These are phyloP conservation scores for Tribolium castaneum DNA, from an alignment of 1,140 invertebrate species.

Conservation along the genomic window DNA sequence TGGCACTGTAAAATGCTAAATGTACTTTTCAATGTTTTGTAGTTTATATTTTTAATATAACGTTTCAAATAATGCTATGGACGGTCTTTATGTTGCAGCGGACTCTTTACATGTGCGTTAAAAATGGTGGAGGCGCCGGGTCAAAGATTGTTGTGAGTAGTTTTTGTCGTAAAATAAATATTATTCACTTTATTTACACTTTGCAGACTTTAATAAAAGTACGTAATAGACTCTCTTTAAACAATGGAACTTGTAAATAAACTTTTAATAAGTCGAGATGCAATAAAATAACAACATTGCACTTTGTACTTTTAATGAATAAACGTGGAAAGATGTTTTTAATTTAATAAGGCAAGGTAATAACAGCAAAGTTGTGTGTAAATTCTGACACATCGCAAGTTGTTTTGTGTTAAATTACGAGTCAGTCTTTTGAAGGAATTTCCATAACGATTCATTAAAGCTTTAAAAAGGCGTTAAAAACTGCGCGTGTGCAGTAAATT, in stretches of 20 bases:
- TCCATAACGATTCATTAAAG: conserved; percentile 46
- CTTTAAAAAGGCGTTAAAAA: conserved; percentile 46
- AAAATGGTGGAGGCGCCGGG: not conserved
- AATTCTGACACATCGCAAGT: conserved; percentile 12
- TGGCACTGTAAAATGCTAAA: not conserved
- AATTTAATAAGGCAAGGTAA: conserved; percentile 14
- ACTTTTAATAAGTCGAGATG: not conserved
- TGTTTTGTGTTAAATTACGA: conserved; percentile 34
- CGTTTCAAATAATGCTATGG: not conserved
- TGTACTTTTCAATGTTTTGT: not conserved
- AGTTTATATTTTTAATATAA: not conserved
- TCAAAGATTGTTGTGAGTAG: not conserved
- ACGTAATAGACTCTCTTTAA: not conserved
- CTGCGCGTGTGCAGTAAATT: conserved; percentile 36
- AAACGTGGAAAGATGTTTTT: not conserved
- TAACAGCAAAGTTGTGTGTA: not conserved
- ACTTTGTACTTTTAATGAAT: not conserved
- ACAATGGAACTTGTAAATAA: not conserved
- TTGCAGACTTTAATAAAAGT: not conserved
- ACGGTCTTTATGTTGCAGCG: not conserved
- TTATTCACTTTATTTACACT: not conserved
- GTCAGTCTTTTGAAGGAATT: conserved; percentile 45
- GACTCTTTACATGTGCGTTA: not conserved
- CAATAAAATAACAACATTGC: too few relatives aligned
- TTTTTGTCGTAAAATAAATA: not conserved